Percentiles rank a stretch among this genome's conserved stretches.
These are phyloP conservation scores for Congeria kusceri DNA, from an alignment of 2,888 invertebrate genomes.

Conservation along the genomic window DNA sequence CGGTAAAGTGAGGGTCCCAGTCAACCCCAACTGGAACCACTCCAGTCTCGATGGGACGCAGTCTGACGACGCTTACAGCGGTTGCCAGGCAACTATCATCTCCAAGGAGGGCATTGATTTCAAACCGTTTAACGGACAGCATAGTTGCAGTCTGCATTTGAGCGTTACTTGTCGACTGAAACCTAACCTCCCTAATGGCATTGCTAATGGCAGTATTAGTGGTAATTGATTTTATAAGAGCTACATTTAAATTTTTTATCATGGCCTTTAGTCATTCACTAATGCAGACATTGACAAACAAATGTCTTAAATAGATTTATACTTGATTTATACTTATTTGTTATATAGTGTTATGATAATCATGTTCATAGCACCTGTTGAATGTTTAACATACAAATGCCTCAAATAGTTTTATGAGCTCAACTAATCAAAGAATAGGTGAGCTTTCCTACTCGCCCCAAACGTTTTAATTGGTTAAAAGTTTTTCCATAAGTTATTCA, in stretches of 20 bases:
- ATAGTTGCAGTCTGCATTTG: constrained; percentile 93
- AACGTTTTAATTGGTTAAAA: too few species aligned
- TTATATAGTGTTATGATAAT: too few species aligned
- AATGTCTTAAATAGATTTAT: too few species aligned
- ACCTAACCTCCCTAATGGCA: constrained; percentile 69
- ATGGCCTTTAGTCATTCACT: too few species aligned
- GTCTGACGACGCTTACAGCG: constrained; percentile 22
- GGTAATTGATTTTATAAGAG: constrained; percentile 46
- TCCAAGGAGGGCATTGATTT: constrained; percentile 94
- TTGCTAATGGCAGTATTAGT: constrained; percentile 74
- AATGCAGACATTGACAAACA: too few species aligned
- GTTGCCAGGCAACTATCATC: constrained; percentile 91
- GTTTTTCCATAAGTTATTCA: too few species aligned
- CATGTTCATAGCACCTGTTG: too few species aligned
- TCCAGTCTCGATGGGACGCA: constrained; percentile 85
- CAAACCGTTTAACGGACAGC: constrained; percentile 92
- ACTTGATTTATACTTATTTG: too few species aligned
- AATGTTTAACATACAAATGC: too few species aligned
- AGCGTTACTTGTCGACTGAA: constrained; percentile 87
- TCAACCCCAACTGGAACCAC: constrained; percentile 72
- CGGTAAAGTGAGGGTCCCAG: constrained; percentile 81
- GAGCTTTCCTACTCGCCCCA: too few species aligned
- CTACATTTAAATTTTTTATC: not conserved
- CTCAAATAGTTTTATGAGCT: too few species aligned
- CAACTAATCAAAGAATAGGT: too few species aligned